Base-by-base conservation (phyloP, 2,113 vertebrate species). In the Grammomys dolichurus region DNA sequence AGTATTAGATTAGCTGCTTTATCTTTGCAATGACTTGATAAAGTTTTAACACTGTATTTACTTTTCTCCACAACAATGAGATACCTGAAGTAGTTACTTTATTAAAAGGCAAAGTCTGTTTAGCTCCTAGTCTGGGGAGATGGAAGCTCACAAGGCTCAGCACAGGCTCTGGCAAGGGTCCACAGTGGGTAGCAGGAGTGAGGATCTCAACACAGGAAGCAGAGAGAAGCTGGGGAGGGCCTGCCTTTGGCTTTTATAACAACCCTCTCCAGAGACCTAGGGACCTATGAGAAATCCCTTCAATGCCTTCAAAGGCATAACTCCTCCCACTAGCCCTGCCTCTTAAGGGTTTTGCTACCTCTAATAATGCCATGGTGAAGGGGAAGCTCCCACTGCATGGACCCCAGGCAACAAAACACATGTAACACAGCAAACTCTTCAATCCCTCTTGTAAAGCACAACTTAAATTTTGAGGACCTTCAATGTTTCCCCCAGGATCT, bases 321-420 rank as follows among this genome's bases (percentile, higher is more conserved):
- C 56, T 36, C 24, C 24, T 65, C 5, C 10, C 31, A 0, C 1
- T 24, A 36, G 54, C 43, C 5, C 2, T 7, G 12, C 14, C 58
- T 86, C 56, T 51, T 65, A 51, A 63, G 76, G 33, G 56, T 36
- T n/a, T 36, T n/a, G 31, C 60, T n/a, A 56, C 26, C 48, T 77
- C 33, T 46, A 54, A 46, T 0, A 54, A 48, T 11, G 43, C n/a
- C n/a, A 54, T 14, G 8, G 33, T 87, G 12, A 19, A 48, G 13
- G 14, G 0, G 46, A 78, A 69, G 26, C 48, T 67, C 24, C n/a
- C 17, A 87, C 11, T 36, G 19, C 36, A 17, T 43, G 58, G 54
- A 60, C 56, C 36, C 80, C 16, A 11, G 56, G 9, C 51, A 31
- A 26, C 56, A n/a, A 14, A 58, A 58, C 46, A 80, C 76, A 56